phyloP scores from a whole-genome alignment of 2,888 invertebrate genomes.

The Pelosia muscerda region DNA sequence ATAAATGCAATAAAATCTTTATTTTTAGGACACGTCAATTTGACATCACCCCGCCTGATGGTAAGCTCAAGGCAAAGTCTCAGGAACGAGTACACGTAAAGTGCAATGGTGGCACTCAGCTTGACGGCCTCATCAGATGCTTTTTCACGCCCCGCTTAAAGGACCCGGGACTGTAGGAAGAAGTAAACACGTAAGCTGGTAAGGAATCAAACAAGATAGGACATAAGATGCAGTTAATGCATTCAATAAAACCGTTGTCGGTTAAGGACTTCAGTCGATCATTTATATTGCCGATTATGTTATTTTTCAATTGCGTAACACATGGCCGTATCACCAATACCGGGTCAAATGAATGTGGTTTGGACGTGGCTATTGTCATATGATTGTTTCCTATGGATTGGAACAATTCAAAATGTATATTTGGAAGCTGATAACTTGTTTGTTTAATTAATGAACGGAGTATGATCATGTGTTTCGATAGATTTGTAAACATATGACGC shows the following conservation, averaged over 20 bases:
- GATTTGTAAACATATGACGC: not conserved
- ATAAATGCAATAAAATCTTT: no score
- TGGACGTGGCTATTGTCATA: conserved; percentile 31
- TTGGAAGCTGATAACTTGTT: conserved; percentile 11
- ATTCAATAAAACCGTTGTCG: conserved; percentile 24
- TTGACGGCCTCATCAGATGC: no score
- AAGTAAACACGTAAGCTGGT: no score
- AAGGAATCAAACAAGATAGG: no score
- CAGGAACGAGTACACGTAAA: no score
- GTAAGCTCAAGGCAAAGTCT: no score
- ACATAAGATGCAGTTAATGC: conserved; percentile 5
- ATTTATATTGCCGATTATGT: conserved; percentile 40
- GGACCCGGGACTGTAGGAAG: no score
- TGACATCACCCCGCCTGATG: no score
- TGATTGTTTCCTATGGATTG: conserved; percentile 35
- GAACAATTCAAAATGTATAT: conserved; percentile 15
- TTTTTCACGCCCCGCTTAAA: no score
- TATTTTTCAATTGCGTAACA: conserved; percentile 41
- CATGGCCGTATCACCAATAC: conserved; percentile 34
- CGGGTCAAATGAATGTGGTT: conserved; percentile 43
- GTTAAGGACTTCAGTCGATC: conserved; percentile 18
- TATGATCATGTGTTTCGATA: not conserved
- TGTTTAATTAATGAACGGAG: conserved; percentile 17
- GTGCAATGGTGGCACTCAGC: no score
- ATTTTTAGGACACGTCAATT: no score